Percentiles rank a stretch among this genome's conserved stretches.
These are phyloP conservation scores for Nesidiocoris tenuis DNA, from an alignment of 2,888 invertebrate genomes.

Conservation along the genomic window DNA sequence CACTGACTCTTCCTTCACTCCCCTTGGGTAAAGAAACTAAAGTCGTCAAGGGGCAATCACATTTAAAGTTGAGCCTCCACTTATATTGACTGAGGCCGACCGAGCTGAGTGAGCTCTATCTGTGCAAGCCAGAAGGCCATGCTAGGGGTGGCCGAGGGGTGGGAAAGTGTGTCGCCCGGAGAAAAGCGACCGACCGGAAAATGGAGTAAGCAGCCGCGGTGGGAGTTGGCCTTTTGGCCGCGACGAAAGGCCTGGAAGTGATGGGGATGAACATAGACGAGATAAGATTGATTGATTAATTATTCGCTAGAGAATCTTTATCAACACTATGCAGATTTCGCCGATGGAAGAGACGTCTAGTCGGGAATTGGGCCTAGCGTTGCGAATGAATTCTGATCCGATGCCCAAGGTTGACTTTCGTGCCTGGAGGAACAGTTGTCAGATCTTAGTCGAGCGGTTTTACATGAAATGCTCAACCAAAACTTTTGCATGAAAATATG, in stretches of 20 bases:
- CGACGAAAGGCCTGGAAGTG: neutral
- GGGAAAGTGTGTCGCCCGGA: neutral
- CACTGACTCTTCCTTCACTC: neutral
- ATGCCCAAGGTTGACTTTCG: no score
- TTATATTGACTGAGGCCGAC: conserved; percentile 34
- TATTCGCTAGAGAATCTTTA: no score
- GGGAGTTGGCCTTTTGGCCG: neutral
- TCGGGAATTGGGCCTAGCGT: no score
- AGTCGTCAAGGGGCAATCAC: conserved; percentile 40
- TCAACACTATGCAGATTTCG: no score
- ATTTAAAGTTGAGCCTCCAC: conserved; percentile 30
- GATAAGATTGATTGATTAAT: neutral
- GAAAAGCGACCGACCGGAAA: conserved; percentile 29
- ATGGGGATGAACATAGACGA: neutral
- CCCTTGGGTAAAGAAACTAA: conserved; percentile 32
- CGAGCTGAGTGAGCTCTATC: neutral
- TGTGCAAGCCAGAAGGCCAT: neutral
- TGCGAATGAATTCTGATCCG: no score
- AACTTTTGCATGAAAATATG: no score
- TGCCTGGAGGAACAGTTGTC: no score
- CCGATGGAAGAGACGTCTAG: no score
- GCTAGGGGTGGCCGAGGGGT: no score
- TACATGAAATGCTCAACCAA: no score
- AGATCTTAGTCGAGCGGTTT: no score
- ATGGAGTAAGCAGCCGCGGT: conserved; percentile 17